Base-by-base conservation (phyloP, 2,888 invertebrate genomes). In the Lottia gigantea region DNA sequence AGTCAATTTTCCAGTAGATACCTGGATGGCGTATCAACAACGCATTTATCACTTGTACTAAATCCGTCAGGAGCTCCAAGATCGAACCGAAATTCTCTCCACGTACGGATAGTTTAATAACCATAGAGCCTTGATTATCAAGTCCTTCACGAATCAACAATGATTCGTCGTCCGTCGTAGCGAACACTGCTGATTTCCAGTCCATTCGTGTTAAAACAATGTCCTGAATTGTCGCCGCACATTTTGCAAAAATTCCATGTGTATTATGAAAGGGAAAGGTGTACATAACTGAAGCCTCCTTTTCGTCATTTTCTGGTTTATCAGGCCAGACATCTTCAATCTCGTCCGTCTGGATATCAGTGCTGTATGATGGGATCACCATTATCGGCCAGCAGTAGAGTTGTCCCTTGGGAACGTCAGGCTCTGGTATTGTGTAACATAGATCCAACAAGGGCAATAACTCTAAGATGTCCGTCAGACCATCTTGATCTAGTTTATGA, bases 281-380 rank as follows among this genome's bases (percentile, higher is more conserved):
- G 74, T 79, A 71, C 62, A 74, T 71, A 7, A 80, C 71, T 1
- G 72, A 67, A 14, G 73, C 67, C 19, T 82, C 80, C 49, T 77
- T 77, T 61, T 73, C 69, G 12, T 76, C 64, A 31, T 62, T 62
- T 23, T 75, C 63, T 1, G 74, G 61, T 8, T 71, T 71, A 23
- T 74, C 72, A 12, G 81, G 78, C 83, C 85, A 85, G 61, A 78
- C 70, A 23, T 79, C 80, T 14, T 73, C 68, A 12, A 82, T 75
- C 12, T 64, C 25, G 3, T 61, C 19, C n/a, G 46, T 26, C 16
- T 23, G 15, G 8, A 65, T 70, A 64, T 83, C 81, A 46, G 71
- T 74, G 72, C 83, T 85, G 75, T 82, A 85, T 84, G 82, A 84
- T 11, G 86, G 86, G n/a, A 86, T 70, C 3, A 86, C 85, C 71